Conservation (phyloP, 2,888 invertebrate genomes). For the Macropis europaea region DNA sequence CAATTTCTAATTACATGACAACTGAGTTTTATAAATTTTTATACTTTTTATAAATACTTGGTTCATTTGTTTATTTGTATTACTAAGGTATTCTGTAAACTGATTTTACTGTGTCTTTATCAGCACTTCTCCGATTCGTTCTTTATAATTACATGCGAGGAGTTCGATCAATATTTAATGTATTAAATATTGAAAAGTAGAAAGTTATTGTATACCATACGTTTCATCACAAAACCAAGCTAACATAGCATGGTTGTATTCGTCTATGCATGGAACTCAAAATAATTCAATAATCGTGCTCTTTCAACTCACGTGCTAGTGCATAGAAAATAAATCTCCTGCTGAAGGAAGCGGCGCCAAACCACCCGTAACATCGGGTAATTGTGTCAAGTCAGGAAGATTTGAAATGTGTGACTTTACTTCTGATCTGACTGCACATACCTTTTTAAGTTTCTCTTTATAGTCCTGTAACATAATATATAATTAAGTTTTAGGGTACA, state of each 20-base stretch:
- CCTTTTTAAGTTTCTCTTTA: slow-evolving; percentile 92
- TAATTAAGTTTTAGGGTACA: background rate
- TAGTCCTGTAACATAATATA: slow-evolving; percentile 87
- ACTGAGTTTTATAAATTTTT: slow-evolving; percentile 29
- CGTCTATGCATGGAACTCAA: slow-evolving; percentile 43
- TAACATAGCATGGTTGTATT: slow-evolving; percentile 45
- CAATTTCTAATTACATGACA: slow-evolving; percentile 32
- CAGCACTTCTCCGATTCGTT: slow-evolving; percentile 25
- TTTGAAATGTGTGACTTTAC: slow-evolving; percentile 96
- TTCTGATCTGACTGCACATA: slow-evolving; percentile 92
- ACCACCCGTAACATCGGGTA: slow-evolving; percentile 96
- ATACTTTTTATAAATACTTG: slow-evolving; percentile 5
- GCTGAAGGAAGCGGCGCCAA: slow-evolving; percentile 96
- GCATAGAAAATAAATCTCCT: slow-evolving; percentile 94
- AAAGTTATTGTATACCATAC: slow-evolving; percentile 41
- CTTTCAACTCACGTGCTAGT: slow-evolving; percentile 69
- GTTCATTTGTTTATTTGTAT: slow-evolving; percentile 23
- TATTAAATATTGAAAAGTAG: slow-evolving; percentile 53
- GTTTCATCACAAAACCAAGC: slow-evolving; percentile 47
- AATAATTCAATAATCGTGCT: slow-evolving; percentile 41
- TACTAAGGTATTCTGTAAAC: slow-evolving; percentile 21
- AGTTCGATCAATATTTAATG: slow-evolving; percentile 36
- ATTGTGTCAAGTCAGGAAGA: slow-evolving; percentile 93
- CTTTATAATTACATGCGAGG: slow-evolving; percentile 27
- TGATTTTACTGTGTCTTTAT: slow-evolving; percentile 7